Conservation (phyloP, 2,888 invertebrate species). For the Troides oblongomaculatus region DNA sequence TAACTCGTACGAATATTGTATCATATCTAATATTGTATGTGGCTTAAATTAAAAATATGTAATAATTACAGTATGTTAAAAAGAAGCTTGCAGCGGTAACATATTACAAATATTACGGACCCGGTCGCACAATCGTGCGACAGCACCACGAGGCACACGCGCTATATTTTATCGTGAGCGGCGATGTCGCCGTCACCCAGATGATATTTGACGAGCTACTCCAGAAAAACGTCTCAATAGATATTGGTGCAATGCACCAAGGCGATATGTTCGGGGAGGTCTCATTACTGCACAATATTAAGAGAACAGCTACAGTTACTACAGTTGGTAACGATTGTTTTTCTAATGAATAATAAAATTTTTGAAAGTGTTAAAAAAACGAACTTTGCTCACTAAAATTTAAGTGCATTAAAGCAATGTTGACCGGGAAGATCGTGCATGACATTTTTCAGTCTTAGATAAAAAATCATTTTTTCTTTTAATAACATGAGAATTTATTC, state of each 20-base stretch:
- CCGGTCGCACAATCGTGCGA: conserved; percentile 80
- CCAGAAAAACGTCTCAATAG: conserved; percentile 63
- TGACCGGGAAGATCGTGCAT: too few species aligned
- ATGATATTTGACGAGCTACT: conserved; percentile 73
- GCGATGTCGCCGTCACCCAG: conserved; percentile 75
- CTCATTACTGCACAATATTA: conserved; percentile 81
- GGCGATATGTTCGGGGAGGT: conserved; percentile 85
- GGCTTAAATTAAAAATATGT: background rate
- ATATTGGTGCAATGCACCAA: conserved; percentile 73
- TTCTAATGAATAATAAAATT: background rate
- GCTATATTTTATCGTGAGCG: conserved; percentile 83
- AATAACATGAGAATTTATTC: too few species aligned
- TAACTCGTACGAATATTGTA: too few species aligned
- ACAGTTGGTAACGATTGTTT: conserved; percentile 63
- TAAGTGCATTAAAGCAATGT: background rate
- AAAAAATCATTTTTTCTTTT: too few species aligned
- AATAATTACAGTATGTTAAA: conserved; percentile 73
- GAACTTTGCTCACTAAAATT: background rate
- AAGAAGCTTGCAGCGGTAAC: conserved; percentile 81
- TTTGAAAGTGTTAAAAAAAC: background rate
- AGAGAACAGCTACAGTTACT: conserved; percentile 81
- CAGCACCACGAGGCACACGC: conserved; percentile 81
- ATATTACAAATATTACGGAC: conserved; percentile 81
- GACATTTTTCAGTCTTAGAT: too few species aligned
- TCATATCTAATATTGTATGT: too few species aligned